phyloP scores from a whole-genome alignment of 2,888 invertebrate genomes.

The Amaurobius ferox region DNA sequence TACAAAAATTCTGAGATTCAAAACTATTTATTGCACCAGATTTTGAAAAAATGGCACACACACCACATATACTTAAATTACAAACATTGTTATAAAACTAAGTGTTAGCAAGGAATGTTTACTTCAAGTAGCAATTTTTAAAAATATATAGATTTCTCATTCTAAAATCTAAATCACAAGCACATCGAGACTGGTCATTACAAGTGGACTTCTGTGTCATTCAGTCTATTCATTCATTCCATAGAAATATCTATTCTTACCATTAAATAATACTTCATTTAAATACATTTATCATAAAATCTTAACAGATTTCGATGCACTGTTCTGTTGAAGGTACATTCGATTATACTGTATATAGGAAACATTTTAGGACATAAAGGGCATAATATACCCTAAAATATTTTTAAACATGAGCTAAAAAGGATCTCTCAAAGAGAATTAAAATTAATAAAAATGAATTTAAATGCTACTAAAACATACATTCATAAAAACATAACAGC shows the following conservation, averaged over 20 bases:
- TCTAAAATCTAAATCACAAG: conserved; percentile 53
- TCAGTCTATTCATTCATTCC: conserved; percentile 45
- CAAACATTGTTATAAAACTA: conserved; percentile 38
- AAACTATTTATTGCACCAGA: conserved; percentile 29
- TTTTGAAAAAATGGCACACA: conserved; percentile 23
- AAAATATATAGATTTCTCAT: conserved; percentile 53
- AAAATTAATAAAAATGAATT: background rate
- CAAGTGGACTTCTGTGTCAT: conserved; percentile 21
- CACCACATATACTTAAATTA: conserved; percentile 24
- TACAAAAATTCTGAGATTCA: background rate
- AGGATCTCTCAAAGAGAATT: background rate
- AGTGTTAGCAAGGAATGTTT: conserved; percentile 58
- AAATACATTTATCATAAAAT: conserved; percentile 42
- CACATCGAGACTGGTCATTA: conserved; percentile 31
- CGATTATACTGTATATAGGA: conserved; percentile 26
- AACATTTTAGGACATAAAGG: conserved; percentile 22
- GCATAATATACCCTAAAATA: too few relatives aligned
- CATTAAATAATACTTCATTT: conserved; percentile 62
- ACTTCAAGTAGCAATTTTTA: conserved; percentile 36
- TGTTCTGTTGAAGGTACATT: conserved; percentile 39
- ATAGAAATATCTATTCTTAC: conserved; percentile 42
- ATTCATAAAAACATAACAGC: background rate
- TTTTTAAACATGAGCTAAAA: too few relatives aligned
- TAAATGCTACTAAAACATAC: background rate
- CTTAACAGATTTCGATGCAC: conserved; percentile 58